These are phyloP conservation scores for Drosophila yakuba DNA, from an alignment of 1,140 invertebrate species.

Conservation along the genomic window DNA sequence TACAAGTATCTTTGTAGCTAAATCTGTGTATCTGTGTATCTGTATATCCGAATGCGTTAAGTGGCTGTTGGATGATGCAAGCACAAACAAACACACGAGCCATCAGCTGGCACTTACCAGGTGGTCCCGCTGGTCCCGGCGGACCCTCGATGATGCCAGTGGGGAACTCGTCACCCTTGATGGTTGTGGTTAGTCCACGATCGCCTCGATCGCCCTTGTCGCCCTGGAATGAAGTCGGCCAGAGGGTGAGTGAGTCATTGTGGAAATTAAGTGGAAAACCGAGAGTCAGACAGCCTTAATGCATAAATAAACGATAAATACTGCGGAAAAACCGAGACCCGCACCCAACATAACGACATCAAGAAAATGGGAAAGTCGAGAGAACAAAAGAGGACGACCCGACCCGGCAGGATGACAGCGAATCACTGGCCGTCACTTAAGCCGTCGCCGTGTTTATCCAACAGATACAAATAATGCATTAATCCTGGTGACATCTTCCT, in stretches of 20 bases:
- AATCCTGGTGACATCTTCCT: conserved; percentile 78
- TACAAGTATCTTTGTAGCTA: conserved; percentile 12
- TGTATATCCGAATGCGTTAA: conserved; percentile 49
- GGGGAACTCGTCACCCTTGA: conserved; percentile 95
- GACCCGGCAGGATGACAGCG: conserved; percentile 42
- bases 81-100: conserved; percentile 48
- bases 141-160: conserved; percentile 97
- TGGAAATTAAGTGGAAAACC: conserved; percentile 66
- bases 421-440: conserved; percentile 72
- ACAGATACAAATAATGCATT: conserved; percentile 82
- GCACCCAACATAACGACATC: conserved; percentile 20
- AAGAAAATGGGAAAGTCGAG: conserved; percentile 60
- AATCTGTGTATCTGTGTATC: conserved; percentile 10
- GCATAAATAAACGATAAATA: conserved; percentile 83
- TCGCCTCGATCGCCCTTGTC: conserved; percentile 96
- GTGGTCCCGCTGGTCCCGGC: conserved; percentile 95
- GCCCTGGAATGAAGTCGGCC: conserved; percentile 87
- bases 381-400: conserved; percentile 51
- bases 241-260: conserved; percentile 59
- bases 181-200: conserved; percentile 93
- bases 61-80: conserved; percentile 52
- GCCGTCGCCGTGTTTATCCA: conserved; percentile 76
- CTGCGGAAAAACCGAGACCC: conserved; percentile 53
- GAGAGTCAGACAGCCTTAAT: conserved; percentile 39
- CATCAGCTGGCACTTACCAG: conserved; percentile 87